Evolutionary conservation across 37 sponge, comb jelly and placozoan species (phyloP).

Genomic region (Hexactinellida sp.): DNA sequence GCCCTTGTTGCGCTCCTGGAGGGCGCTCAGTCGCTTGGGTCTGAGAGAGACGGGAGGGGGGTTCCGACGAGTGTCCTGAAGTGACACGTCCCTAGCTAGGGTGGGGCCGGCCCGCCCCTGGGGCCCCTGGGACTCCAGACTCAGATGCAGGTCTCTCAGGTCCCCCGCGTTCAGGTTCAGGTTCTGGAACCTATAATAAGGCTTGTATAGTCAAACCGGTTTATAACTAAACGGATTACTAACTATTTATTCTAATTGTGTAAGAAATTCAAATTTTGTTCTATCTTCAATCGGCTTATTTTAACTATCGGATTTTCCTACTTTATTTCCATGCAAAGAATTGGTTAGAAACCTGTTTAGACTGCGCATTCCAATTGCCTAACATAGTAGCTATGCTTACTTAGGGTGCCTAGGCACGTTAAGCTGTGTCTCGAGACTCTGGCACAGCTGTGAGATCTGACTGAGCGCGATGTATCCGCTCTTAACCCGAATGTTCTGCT

Average conservation of each 20-base stretch:
- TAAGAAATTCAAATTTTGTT: no score
- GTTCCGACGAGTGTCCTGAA: neutral
- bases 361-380: no score
- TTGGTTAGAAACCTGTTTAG: no score
- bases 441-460: neutral
- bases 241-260: no score
- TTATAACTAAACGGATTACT: no score
- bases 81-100: neutral
- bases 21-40: neutral
- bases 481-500: neutral
- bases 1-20: conserved; percentile 5
- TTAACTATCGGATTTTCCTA: no score
- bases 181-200: neutral
- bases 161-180: neutral
- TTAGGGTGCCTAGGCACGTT: neutral
- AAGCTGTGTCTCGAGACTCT: neutral
- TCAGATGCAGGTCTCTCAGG: neutral
- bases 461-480: neutral
- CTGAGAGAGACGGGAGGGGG: neutral
- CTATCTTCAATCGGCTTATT: no score
- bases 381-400: no score
- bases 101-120: neutral
- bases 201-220: neutral
- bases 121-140: neutral
- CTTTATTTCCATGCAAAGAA: no score